These are phyloP conservation scores for Eospalax fontanierii DNA, from an alignment of 2,797 vertebrate genomes.

Conservation along the genomic window DNA sequence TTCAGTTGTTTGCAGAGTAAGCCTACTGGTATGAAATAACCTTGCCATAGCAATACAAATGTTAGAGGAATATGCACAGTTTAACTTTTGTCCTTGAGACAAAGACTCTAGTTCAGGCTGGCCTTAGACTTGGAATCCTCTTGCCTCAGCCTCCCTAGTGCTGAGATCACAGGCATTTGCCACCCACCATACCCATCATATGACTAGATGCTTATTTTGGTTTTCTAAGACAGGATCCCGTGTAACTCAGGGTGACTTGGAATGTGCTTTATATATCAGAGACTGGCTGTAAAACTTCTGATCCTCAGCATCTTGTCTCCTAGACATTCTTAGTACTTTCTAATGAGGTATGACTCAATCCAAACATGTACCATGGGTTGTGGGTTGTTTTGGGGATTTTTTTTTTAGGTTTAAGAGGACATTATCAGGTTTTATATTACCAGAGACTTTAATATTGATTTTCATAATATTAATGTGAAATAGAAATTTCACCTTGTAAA, in stretches of 20 bases:
- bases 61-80: too few relatives aligned
- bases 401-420: background rate
- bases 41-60: background rate
- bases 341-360: conserved; percentile 6
- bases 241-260: background rate
- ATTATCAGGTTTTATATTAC: background rate
- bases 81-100: too few relatives aligned
- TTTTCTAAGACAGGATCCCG: background rate
- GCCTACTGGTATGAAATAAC: background rate
- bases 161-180: background rate
- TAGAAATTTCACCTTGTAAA: conserved; percentile 30
- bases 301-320: background rate
- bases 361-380: conserved; percentile 1
- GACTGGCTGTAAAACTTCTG: background rate
- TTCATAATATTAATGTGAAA: conserved; percentile 1
- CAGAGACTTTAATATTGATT: conserved; percentile 41
- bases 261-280: background rate
- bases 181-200: too few relatives aligned
- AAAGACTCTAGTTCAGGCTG: too few relatives aligned
- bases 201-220: background rate
- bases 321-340: conserved; percentile 42
- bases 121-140: too few relatives aligned
- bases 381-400: too few relatives aligned
- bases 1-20: conserved; percentile 8
- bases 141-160: too few relatives aligned